A percentile compares a stretch with the other conserved stretches of the same genome.
phyloP scores from a whole-genome alignment of 2,113 vertebrate genomes.

The Aegotheles bennettii region DNA sequence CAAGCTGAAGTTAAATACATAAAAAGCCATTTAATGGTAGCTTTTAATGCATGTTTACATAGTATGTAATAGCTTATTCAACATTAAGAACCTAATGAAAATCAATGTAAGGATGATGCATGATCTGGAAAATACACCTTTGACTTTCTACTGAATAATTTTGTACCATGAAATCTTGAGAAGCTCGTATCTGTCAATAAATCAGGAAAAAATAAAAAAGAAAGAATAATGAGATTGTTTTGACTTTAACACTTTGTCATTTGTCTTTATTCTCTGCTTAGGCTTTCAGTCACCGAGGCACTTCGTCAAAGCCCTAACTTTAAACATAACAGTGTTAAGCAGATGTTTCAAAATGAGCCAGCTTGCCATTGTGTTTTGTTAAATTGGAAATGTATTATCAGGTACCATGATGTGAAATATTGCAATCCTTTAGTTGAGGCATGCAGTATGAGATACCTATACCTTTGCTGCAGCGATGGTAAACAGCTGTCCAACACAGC shows the following conservation, averaged over 20 bases:
- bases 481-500: neutral
- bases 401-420: neutral
- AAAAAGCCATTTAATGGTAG: conserved; percentile 15
- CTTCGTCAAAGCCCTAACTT: neutral
- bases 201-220: neutral
- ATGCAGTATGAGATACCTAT: neutral
- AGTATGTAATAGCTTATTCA: neutral
- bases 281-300: neutral
- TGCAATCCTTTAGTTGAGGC: neutral
- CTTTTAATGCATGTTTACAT: conserved; percentile 23
- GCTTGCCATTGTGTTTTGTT: neutral
- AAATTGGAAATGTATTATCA: neutral
- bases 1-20: conserved; percentile 25
- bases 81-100: conserved; percentile 28
- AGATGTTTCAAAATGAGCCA: neutral
- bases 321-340: neutral
- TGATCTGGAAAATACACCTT: neutral
- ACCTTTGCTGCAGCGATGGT: neutral
- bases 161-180: neutral
- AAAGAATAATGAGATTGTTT: neutral
- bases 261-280: neutral
- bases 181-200: neutral
- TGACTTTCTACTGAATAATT: conserved; percentile 1
- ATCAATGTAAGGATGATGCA: conserved; percentile 2
- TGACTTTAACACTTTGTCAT: neutral